phyloP scores from a whole-genome alignment of 2,113 vertebrate species.

The Lonchura striata region DNA sequence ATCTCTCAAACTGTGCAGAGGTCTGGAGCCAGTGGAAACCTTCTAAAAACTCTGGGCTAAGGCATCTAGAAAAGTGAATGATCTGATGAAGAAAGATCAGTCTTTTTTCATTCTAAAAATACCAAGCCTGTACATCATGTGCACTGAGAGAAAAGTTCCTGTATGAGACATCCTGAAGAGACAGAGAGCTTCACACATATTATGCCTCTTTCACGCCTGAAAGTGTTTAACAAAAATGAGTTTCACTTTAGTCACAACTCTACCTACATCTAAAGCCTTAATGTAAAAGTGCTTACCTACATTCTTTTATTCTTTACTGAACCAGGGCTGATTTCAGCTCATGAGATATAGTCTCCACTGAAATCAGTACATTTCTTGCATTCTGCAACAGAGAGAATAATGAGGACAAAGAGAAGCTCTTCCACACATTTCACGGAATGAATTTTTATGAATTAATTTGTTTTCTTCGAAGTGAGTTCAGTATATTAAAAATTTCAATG shows the following conservation, averaged over 20 bases:
- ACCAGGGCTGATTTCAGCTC: background rate
- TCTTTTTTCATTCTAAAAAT: slow-evolving; percentile 30
- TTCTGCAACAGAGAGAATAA: background rate
- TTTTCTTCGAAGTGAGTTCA: background rate
- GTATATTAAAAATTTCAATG: background rate
- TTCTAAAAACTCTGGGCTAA: background rate
- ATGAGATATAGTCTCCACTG: background rate
- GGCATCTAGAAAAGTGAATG: background rate
- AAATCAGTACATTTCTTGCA: background rate
- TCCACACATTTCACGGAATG: background rate
- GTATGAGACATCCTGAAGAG: background rate
- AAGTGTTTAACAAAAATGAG: background rate
- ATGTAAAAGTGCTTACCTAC: background rate
- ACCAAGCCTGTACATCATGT: background rate
- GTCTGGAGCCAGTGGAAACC: background rate
- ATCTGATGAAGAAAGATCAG: background rate
- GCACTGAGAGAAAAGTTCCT: background rate
- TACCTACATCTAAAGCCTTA: background rate
- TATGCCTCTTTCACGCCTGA: background rate
- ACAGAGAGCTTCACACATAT: background rate
- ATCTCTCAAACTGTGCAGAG: background rate
- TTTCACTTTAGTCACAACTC: background rate
- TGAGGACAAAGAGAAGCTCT: background rate
- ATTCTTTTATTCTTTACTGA: background rate
- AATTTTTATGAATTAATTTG: background rate